Conservation (phyloP, 2,888 invertebrate species). For the Panopea generosa region DNA sequence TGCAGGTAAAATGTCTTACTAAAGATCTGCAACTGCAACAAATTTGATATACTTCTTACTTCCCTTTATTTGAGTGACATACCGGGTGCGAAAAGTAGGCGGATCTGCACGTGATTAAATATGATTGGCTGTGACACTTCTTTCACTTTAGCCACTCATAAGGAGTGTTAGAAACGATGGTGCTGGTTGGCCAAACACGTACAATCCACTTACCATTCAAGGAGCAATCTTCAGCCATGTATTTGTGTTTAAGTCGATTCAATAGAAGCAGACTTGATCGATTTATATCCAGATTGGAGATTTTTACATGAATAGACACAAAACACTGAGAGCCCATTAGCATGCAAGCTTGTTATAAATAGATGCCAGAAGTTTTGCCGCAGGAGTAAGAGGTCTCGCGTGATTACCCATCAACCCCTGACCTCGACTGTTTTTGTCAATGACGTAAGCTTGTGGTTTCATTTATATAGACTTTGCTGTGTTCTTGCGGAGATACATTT, state of each 20-base stretch:
- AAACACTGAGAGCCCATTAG: conserved; percentile 53
- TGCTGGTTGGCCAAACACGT: conserved; percentile 14
- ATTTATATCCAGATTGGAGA: conserved; percentile 45
- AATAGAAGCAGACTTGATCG: conserved; percentile 55
- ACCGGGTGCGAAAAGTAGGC: conserved; percentile 34
- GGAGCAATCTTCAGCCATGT: not conserved
- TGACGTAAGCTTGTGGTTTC: conserved; percentile 19
- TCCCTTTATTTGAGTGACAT: too few relatives aligned
- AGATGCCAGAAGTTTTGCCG: conserved; percentile 31
- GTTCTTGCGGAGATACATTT: not conserved
- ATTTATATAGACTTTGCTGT: not conserved
- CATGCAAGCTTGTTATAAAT: conserved; percentile 48
- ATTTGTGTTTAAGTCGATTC: conserved; percentile 22
- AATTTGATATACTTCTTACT: too few relatives aligned
- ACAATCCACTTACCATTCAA: conserved; percentile 9
- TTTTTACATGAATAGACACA: conserved; percentile 61
- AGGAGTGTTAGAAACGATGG: not conserved
- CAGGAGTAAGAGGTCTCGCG: conserved; percentile 37
- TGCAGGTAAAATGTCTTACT: too few relatives aligned
- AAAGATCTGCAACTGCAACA: too few relatives aligned
- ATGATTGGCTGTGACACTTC: conserved; percentile 4
- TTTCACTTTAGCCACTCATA: conserved; percentile 5
- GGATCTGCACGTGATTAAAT: conserved; percentile 15
- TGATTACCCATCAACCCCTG: conserved; percentile 44
- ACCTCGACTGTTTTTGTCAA: conserved; percentile 20